Conservation (phyloP, 2,797 vertebrate species). For the Sebastiscus albofasciatus region DNA sequence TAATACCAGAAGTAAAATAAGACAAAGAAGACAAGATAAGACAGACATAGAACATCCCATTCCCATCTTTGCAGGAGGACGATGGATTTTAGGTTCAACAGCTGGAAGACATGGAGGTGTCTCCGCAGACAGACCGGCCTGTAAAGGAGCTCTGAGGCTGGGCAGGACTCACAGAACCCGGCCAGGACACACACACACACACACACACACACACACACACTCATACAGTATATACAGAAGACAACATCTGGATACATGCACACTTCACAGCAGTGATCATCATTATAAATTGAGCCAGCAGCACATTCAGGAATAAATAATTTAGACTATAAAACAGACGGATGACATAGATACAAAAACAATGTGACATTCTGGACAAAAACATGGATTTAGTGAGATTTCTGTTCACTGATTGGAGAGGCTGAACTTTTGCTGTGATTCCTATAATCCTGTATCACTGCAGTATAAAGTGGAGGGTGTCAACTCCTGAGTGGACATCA, state of each 20-base stretch:
- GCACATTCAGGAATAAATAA: neutral
- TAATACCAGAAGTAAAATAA: neutral
- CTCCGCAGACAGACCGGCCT: constrained; percentile 18
- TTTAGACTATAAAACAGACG: neutral
- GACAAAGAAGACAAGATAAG: neutral
- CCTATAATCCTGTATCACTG: neutral
- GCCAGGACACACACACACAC: neutral
- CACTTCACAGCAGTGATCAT: constrained; percentile 22
- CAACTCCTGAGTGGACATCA: too few species aligned
- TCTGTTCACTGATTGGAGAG: neutral
- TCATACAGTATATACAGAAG: neutral
- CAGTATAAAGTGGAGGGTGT: neutral
- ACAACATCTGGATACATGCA: constrained; percentile 17
- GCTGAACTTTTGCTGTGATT: neutral
- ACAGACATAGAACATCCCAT: neutral
- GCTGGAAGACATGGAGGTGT: constrained; percentile 26
- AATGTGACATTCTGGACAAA: neutral
- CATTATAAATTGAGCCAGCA: constrained; percentile 19
- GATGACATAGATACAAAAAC: constrained; percentile 6
- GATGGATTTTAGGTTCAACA: constrained; percentile 10
- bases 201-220: neutral
- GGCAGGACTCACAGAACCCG: constrained; percentile 1
- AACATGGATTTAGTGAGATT: neutral
- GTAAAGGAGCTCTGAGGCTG: constrained; percentile 16
- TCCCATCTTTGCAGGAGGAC: neutral